Percentiles rank a stretch among this genome's conserved stretches.
phyloP scores from a whole-genome alignment of 1,140 invertebrate genomes.

The Drosophila lowei region DNA sequence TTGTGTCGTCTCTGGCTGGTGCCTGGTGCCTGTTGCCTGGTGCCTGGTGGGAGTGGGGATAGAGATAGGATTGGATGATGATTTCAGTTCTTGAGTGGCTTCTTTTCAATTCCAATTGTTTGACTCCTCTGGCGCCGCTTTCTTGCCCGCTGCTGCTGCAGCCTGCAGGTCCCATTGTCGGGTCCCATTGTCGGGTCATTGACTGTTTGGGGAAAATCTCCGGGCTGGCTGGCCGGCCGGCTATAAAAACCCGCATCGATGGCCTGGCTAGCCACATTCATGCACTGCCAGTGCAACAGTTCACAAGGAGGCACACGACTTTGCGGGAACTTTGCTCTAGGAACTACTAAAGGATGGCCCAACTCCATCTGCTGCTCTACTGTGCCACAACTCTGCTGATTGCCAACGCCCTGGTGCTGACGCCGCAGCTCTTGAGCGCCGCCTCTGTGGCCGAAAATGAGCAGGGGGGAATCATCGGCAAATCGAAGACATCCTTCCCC shows the following conservation, averaged over 20 bases:
- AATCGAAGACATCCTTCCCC: constrained; percentile 47
- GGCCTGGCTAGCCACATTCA: constrained; percentile 49
- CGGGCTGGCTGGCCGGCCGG: background rate
- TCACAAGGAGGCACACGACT: constrained; percentile 1
- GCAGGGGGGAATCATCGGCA: constrained; percentile 14
- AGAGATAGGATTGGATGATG: constrained; percentile 2
- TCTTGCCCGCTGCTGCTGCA: too few relatives aligned
- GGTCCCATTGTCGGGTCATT: too few relatives aligned
- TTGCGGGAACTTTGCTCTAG: background rate
- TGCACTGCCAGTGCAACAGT: constrained; percentile 12
- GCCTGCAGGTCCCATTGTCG: too few relatives aligned
- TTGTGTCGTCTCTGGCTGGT: constrained; percentile 23
- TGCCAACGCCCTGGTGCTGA: constrained; percentile 59
- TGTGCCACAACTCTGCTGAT: constrained; percentile 63
- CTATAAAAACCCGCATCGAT: constrained; percentile 58
- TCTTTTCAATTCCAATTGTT: constrained; percentile 73
- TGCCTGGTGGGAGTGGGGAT: background rate
- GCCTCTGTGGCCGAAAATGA: constrained; percentile 41
- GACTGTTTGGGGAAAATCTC: too few relatives aligned
- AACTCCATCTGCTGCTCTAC: constrained; percentile 68
- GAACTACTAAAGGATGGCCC: constrained; percentile 60
- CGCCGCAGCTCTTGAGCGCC: constrained; percentile 38
- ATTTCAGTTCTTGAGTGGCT: constrained; percentile 61
- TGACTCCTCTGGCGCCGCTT: constrained; percentile 53
- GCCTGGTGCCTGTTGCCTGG: background rate